phyloP scores from a whole-genome alignment of 2,113 vertebrate species.

The Nothocercus julius region DNA sequence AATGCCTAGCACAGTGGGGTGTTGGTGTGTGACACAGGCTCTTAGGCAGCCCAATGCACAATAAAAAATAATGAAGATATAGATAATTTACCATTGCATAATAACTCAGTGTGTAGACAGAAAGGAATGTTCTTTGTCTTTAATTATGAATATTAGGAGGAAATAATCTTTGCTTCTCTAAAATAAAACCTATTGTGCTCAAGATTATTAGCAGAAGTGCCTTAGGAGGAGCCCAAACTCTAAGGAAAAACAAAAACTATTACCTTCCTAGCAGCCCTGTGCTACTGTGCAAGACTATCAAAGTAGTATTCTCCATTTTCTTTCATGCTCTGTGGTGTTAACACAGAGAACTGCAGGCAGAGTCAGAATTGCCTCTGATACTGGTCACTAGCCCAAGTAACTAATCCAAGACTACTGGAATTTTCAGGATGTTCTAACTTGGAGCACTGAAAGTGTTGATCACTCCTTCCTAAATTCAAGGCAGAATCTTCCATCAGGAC shows the following conservation, averaged over 20 bases:
- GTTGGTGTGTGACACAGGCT: background rate
- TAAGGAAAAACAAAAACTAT: background rate
- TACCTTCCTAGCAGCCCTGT: background rate
- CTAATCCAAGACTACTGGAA: background rate
- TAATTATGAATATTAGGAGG: background rate
- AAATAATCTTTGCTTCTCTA: background rate
- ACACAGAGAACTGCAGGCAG: background rate
- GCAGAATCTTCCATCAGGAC: background rate
- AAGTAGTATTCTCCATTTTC: background rate
- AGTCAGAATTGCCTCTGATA: background rate
- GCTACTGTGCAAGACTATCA: accelerated
- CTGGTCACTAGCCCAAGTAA: background rate
- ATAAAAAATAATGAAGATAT: background rate
- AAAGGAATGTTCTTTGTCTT: background rate
- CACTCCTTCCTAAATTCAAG: background rate
- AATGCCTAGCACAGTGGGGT: background rate
- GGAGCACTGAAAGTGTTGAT: background rate
- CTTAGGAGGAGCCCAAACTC: background rate
- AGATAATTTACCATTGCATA: background rate
- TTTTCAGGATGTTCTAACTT: background rate
- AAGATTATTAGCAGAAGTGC: background rate
- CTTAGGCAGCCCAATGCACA: background rate
- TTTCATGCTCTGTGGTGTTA: background rate
- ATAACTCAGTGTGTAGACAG: background rate
- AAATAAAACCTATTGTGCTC: background rate